Evolutionary conservation across 1,140 invertebrate genomes (phyloP).

Genomic region (Euura saliciscinereae): DNA sequence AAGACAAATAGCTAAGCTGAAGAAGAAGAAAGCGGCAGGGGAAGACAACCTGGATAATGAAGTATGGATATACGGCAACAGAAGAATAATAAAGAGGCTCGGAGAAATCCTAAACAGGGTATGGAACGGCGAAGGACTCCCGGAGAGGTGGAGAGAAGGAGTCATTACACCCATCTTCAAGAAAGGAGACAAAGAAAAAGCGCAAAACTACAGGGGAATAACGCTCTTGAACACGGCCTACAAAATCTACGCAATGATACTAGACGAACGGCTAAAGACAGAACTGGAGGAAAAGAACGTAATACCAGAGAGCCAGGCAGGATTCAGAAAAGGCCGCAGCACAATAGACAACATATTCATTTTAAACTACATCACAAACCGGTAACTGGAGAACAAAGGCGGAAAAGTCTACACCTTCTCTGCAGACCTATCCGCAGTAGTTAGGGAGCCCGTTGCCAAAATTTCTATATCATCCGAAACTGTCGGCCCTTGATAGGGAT

Average conservation of each 20-base stretch:
- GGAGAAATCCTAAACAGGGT: no score
- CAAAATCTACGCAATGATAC: conserved; percentile 15
- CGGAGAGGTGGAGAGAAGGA: no score
- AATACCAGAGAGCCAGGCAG: neutral
- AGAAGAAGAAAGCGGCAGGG: neutral
- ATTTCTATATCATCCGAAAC: no score
- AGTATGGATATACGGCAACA: neutral
- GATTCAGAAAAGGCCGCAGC: conserved; percentile 11
- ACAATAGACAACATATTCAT: conserved; percentile 9
- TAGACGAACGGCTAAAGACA: conserved; percentile 8
- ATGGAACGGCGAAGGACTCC: no score
- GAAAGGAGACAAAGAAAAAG: neutral
- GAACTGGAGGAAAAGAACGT: conserved; percentile 10
- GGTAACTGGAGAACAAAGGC: neutral
- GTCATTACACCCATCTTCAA: no score
- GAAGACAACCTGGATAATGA: neutral
- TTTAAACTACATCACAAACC: neutral
- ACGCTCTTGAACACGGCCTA: neutral
- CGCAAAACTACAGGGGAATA: neutral
- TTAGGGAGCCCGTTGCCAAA: no score
- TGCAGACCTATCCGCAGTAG: neutral
- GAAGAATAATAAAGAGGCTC: no score
- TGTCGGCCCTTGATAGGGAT: no score
- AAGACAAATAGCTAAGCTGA: neutral
- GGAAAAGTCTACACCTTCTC: conserved; percentile 6